These are phyloP conservation scores for Phrynosoma blainvillii DNA, from an alignment of 2,113 vertebrate species.

Conservation along the genomic window DNA sequence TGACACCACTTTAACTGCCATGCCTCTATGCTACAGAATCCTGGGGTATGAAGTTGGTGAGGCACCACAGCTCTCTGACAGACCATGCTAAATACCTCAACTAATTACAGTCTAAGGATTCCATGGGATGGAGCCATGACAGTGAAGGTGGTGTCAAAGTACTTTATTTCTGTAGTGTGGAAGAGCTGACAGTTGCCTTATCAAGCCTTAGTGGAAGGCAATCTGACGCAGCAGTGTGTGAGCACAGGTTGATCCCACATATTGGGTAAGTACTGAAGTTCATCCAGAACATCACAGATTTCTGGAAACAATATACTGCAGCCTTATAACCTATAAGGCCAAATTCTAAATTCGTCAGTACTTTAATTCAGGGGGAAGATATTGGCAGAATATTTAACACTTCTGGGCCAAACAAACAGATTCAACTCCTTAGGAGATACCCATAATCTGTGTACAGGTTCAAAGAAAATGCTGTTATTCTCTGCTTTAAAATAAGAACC, in stretches of 20 bases:
- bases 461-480: neutral
- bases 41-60: no score
- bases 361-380: neutral
- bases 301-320: neutral
- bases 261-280: neutral
- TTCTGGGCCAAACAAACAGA: conserved; percentile 13
- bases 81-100: no score
- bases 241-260: neutral
- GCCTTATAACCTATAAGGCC: fast-evolving
- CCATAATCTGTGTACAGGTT: neutral
- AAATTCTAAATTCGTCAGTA: neutral
- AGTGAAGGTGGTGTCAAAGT: no score
- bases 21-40: no score
- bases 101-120: no score
- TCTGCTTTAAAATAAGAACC: conserved; percentile 24
- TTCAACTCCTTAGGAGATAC: conserved; percentile 18
- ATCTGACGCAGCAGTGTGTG: neutral
- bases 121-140: no score
- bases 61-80: no score
- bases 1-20: no score
- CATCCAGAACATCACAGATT: neutral
- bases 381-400: conserved; percentile 6
- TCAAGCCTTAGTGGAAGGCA: neutral
- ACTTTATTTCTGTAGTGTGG: no score
- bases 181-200: no score